Evolutionary conservation across 2,113 vertebrate genomes (phyloP).

Genomic region (Limanda limanda): DNA sequence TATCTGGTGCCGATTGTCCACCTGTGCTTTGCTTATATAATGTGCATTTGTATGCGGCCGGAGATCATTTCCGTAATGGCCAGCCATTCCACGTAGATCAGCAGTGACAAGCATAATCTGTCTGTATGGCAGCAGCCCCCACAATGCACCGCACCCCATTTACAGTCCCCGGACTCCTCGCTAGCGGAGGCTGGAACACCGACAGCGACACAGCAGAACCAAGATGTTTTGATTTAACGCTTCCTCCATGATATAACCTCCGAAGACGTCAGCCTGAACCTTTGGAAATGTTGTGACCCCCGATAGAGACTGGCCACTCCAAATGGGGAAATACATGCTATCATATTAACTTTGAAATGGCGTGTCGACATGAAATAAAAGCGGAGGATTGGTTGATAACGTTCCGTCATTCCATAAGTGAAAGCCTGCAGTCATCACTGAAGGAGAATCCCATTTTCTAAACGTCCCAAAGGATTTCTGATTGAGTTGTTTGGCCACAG

Average conservation of each 20-base stretch:
- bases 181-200: slow-evolving; percentile 19
- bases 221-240: slow-evolving; percentile 47
- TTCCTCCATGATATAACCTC: slow-evolving; percentile 29
- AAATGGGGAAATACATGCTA: slow-evolving; percentile 46
- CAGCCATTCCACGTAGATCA: slow-evolving; percentile 65
- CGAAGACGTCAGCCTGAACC: slow-evolving; percentile 20
- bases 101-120: slow-evolving; percentile 68
- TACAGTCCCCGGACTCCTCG: slow-evolving; percentile 43
- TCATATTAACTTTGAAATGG: slow-evolving; percentile 48
- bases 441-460: slow-evolving; percentile 60
- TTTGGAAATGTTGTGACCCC: slow-evolving; percentile 45
- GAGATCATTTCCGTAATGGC: slow-evolving; percentile 72
- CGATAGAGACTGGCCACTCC: slow-evolving; percentile 28
- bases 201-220: slow-evolving; percentile 9
- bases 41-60: slow-evolving; percentile 65
- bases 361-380: slow-evolving; percentile 44
- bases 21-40: slow-evolving; percentile 63
- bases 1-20: slow-evolving; percentile 64
- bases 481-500: slow-evolving; percentile 61
- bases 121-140: slow-evolving; percentile 61
- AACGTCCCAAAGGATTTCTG: slow-evolving; percentile 61
- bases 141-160: slow-evolving; percentile 56
- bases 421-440: slow-evolving; percentile 59
- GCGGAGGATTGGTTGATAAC: slow-evolving; percentile 43
- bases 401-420: slow-evolving; percentile 45